Conservation (phyloP, 2,888 invertebrate genomes). For the Noctua janthe region DNA sequence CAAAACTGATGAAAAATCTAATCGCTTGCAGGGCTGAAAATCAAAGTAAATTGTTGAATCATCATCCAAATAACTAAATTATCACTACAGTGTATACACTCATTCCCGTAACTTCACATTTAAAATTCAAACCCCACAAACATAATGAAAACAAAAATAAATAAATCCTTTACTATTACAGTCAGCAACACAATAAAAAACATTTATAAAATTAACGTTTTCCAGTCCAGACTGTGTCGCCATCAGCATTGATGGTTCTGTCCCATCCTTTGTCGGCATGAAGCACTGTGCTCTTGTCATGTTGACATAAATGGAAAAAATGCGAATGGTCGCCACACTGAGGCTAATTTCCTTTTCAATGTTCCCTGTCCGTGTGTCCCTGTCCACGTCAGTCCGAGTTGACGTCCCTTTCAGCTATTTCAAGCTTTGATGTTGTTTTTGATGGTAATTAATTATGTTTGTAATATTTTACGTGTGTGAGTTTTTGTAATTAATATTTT, state of each 20-base stretch:
- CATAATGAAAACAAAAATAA: background rate
- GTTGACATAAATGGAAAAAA: slow-evolving; percentile 83
- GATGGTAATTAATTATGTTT: slow-evolving; percentile 60
- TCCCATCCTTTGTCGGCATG: slow-evolving; percentile 69
- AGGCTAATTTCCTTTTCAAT: slow-evolving; percentile 82
- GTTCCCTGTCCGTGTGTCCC: slow-evolving; percentile 64
- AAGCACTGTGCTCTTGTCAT: slow-evolving; percentile 69
- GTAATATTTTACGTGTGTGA: slow-evolving; percentile 39
- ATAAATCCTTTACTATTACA: slow-evolving; percentile 7
- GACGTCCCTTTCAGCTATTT: slow-evolving; percentile 63
- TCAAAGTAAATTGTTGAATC: background rate
- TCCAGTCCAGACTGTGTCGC: slow-evolving; percentile 43
- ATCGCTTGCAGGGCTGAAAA: background rate
- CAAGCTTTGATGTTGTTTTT: slow-evolving; percentile 66
- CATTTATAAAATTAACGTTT: slow-evolving; percentile 62
- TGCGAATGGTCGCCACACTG: slow-evolving; percentile 72
- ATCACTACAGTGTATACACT: background rate
- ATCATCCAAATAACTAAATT: background rate
- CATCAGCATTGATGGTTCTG: slow-evolving; percentile 60
- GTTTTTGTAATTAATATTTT: slow-evolving; percentile 47
- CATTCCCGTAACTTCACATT: background rate
- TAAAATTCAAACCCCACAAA: background rate
- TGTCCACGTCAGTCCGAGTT: slow-evolving; percentile 67
- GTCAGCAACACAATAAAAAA: slow-evolving; percentile 42
- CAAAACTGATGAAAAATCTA: background rate